Percentiles rank a stretch among this genome's conserved stretches.
phyloP scores from a whole-genome alignment of 1,140 invertebrate genomes.

The Zaprionus ghesquierei region DNA sequence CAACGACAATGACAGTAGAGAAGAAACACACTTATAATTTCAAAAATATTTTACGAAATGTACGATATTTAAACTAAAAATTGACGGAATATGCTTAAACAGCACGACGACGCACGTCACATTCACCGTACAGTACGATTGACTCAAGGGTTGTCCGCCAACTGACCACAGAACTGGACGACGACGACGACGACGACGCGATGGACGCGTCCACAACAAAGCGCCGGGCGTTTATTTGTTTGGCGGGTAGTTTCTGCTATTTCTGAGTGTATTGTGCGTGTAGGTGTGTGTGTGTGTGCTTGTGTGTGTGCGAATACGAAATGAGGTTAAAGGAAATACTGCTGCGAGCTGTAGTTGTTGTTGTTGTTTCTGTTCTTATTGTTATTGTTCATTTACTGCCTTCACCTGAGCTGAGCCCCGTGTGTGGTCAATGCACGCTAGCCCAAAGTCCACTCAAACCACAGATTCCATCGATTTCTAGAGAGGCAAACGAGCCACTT shows the following conservation, averaged over 20 bases:
- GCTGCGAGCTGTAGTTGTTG: conserved; percentile 13
- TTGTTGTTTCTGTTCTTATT: conserved; percentile 13
- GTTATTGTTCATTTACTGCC: conserved; percentile 31
- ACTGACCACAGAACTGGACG: conserved; percentile 72
- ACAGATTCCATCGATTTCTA: conserved; percentile 71
- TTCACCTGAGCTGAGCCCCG: conserved; percentile 6
- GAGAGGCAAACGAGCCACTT: conserved; percentile 20
- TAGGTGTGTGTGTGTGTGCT: conserved; percentile 28
- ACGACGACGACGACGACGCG: not conserved
- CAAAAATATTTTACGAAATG: conserved; percentile 19
- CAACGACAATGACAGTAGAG: not conserved
- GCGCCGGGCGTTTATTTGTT: conserved; percentile 29
- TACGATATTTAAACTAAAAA: not conserved
- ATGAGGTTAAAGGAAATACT: conserved; percentile 82
- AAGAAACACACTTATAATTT: conserved; percentile 54
- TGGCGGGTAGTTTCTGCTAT: conserved; percentile 62
- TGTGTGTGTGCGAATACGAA: conserved; percentile 55
- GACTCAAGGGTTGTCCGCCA: conserved; percentile 67
- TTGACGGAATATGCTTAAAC: conserved; percentile 46
- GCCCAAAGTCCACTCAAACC: conserved; percentile 22
- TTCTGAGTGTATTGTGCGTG: not conserved
- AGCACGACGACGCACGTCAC: conserved; percentile 30
- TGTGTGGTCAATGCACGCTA: conserved; percentile 80
- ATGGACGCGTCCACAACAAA: conserved; percentile 64
- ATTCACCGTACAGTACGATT: conserved; percentile 44